Evolutionary conservation across 2,797 vertebrate genomes (phyloP).

Genomic region (Phoeniculus purpureus): DNA sequence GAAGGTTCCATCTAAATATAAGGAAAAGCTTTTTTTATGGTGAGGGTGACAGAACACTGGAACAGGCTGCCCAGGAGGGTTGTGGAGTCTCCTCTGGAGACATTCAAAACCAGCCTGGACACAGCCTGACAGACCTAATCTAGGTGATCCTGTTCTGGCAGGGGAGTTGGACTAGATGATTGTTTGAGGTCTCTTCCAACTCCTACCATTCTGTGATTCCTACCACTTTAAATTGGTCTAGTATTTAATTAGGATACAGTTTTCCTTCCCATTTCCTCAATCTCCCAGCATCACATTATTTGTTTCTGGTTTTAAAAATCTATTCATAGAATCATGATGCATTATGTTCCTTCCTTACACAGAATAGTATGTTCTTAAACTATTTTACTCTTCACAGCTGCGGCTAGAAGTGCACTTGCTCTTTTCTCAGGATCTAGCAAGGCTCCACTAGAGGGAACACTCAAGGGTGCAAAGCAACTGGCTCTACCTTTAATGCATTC

Average conservation of each 20-base stretch:
- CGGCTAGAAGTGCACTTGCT: background rate
- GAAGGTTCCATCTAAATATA: too few relatives aligned
- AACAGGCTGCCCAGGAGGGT: too few relatives aligned
- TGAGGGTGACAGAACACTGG: too few relatives aligned
- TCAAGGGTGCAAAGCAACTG: background rate
- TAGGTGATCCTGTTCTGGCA: too few relatives aligned
- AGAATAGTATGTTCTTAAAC: background rate
- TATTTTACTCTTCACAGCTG: background rate
- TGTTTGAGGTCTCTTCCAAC: too few relatives aligned
- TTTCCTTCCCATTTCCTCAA: constrained; percentile 6
- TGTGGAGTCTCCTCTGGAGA: too few relatives aligned
- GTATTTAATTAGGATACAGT: background rate
- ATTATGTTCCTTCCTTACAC: background rate
- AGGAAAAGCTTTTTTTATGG: too few relatives aligned
- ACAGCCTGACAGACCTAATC: too few relatives aligned
- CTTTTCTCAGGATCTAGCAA: background rate
- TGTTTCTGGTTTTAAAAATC: constrained; percentile 3
- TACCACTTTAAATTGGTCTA: background rate
- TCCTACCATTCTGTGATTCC: background rate
- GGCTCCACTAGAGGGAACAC: fast-evolving
- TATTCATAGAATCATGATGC: background rate
- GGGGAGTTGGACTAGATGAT: too few relatives aligned
- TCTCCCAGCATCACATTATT: background rate
- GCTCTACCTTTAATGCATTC: background rate
- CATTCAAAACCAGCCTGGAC: too few relatives aligned